Percentiles rank a stretch among this genome's conserved stretches.
Evolutionary conservation across 2,888 invertebrate genomes (phyloP).

Genomic region (Biston stratarius): DNA sequence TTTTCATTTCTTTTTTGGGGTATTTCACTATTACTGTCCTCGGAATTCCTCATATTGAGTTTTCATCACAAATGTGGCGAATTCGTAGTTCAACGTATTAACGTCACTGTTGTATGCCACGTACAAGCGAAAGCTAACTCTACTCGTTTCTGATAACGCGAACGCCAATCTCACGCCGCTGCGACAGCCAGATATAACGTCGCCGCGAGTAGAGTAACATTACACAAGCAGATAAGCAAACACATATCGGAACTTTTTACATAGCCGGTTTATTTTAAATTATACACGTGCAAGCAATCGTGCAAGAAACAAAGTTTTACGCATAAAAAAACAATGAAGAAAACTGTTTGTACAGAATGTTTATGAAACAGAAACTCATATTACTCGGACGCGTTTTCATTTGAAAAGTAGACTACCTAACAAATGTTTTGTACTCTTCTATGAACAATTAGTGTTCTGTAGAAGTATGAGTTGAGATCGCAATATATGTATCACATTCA

Average conservation of each 20-base stretch:
- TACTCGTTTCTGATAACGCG: conserved; percentile 68
- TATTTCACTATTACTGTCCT: conserved; percentile 52
- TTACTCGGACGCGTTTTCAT: background rate
- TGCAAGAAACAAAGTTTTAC: conserved; percentile 41
- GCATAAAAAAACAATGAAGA: conserved; percentile 26
- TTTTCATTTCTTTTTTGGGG: conserved; percentile 51
- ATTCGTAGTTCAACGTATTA: conserved; percentile 22
- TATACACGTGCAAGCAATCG: conserved; percentile 48
- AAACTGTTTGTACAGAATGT: conserved; percentile 35
- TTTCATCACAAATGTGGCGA: conserved; percentile 34
- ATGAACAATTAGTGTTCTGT: no score
- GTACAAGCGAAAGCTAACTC: conserved; percentile 67
- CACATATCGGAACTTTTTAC: conserved; percentile 51
- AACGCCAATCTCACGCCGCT: conserved; percentile 48
- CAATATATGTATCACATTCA: no score
- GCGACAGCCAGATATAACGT: conserved; percentile 46
- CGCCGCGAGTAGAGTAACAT: conserved; percentile 55
- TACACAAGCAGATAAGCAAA: conserved; percentile 34
- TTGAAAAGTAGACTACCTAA: no score
- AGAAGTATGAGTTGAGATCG: no score
- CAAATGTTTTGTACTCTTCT: no score
- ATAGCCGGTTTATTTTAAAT: conserved; percentile 60
- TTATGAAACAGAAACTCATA: background rate
- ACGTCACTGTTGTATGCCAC: conserved; percentile 81
- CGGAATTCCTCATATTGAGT: conserved; percentile 59